Base-by-base conservation (phyloP, 2,797 vertebrate genomes). In the Capromys pilorides region DNA sequence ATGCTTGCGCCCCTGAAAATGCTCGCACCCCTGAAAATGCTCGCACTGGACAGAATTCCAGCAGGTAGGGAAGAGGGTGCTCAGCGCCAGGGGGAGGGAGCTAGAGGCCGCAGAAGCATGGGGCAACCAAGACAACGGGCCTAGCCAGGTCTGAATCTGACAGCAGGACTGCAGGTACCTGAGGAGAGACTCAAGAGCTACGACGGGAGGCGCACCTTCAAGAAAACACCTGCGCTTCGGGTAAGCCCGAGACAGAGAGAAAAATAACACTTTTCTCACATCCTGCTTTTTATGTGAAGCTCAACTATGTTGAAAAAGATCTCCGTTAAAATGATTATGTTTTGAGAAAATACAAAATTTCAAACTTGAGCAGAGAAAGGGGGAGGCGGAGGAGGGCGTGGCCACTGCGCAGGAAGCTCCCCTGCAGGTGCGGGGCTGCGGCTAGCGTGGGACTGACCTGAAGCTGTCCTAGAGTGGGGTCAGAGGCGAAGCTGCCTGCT, bases 81-180 rank as follows among this genome's bases (percentile, higher is more conserved):
- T 64, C 41, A 1, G 6, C 8, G 4, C 33, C 33, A 18, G 59
- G 31, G 49, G 28, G 24, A n/a, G 8, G 36, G 39, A 6, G 1
- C 13, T 21, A 6, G n/a, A 8, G 59, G 67, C 19, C 5, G 19
- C 2, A 18, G 73, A 16, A 6, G 24, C 22, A 21, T 28, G 2
- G 0, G 10, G 36, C 2, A 1, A 14, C 2, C 9, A 3, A 21
- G 6, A 21, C 10, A 62, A 24, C 0, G 12, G 24, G 6, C 1
- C 6, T 1, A 31, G 84, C 45, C 26, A 18, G 0, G 4, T 33
- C 51, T n/a, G 24, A 41, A 1, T 62, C 41, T 19, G 51, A 57
- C n/a, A 36, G 41, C 62, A 39, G 67, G 22, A n/a, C 75, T 4
- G 2, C 0, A 28, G 33, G 31, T 10, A 9, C 2, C 4, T n/a